phyloP scores from a whole-genome alignment of 2,888 invertebrate species.

The Taphrorychus bicolor region DNA sequence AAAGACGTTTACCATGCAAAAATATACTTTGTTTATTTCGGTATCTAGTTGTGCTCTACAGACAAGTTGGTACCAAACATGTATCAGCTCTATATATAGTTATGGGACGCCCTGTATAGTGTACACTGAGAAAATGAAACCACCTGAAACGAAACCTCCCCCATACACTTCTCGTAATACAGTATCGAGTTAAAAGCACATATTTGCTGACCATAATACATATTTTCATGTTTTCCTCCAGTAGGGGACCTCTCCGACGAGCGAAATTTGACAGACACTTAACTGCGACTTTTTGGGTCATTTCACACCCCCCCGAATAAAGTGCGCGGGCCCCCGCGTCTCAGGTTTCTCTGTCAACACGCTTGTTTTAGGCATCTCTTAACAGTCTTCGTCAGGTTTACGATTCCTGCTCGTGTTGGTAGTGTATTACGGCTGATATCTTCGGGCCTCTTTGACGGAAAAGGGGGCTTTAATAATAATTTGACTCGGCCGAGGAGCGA shows the following conservation, averaged over 20 bases:
- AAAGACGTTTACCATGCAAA: too few relatives aligned
- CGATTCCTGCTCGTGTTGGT: conserved; percentile 8
- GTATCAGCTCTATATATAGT: too few relatives aligned
- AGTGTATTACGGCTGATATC: not conserved
- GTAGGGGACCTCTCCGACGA: not conserved
- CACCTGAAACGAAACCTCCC: not conserved
- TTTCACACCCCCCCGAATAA: conserved; percentile 53
- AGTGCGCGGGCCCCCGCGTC: conserved; percentile 53
- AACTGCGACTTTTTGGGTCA: conserved; percentile 52
- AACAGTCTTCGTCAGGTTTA: conserved; percentile 55
- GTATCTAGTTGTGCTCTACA: too few relatives aligned
- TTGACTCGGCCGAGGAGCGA: conserved; percentile 1
- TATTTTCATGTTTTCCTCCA: not conserved
- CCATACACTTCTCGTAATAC: not conserved
- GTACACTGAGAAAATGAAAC: too few relatives aligned
- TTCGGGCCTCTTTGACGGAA: not conserved
- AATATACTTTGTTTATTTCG: too few relatives aligned
- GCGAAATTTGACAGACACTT: conserved; percentile 37
- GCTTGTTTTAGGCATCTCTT: conserved; percentile 54
- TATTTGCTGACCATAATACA: not conserved
- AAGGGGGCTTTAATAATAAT: not conserved
- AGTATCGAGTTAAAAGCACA: not conserved
- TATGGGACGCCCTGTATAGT: too few relatives aligned
- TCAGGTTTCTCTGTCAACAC: conserved; percentile 55
- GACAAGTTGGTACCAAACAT: too few relatives aligned